A percentile compares a stretch with the other conserved stretches of the same genome.
phyloP scores from a whole-genome alignment of 2,113 vertebrate genomes.

The Guaruba guarouba region DNA sequence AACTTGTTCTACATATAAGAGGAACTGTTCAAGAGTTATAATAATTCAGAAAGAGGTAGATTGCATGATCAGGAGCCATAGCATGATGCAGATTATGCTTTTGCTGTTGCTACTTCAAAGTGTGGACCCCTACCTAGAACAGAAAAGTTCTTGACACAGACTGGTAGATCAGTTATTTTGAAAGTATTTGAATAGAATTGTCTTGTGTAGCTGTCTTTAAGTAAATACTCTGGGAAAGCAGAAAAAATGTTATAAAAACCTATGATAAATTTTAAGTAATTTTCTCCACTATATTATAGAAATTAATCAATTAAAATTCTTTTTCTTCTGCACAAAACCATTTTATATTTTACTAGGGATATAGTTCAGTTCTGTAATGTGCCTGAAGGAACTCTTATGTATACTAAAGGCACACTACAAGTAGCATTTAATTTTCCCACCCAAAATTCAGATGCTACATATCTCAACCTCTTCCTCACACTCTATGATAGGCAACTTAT shows the following conservation, averaged over 20 bases:
- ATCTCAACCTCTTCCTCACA: neutral
- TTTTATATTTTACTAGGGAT: neutral
- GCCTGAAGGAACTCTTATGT: neutral
- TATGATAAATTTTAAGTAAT: neutral
- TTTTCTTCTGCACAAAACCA: neutral
- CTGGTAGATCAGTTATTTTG: neutral
- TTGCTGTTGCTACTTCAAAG: neutral
- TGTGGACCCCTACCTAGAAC: rapidly evolving
- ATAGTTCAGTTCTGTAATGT: neutral
- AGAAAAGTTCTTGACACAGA: neutral
- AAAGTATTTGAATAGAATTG: neutral
- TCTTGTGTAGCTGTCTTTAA: neutral
- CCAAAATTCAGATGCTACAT: neutral
- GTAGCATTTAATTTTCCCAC: neutral
- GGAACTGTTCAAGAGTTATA: neutral
- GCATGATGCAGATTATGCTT: neutral
- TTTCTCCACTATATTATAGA: neutral
- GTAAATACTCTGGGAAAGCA: neutral
- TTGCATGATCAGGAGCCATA: neutral
- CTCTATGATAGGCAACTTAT: neutral
- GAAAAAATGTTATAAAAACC: neutral
- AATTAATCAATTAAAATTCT: neutral
- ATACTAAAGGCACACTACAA: neutral
- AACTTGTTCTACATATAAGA: neutral
- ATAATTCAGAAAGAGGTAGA: neutral